phyloP scores from a whole-genome alignment of 2,888 invertebrate genomes.

The Allolobophora icterica region DNA sequence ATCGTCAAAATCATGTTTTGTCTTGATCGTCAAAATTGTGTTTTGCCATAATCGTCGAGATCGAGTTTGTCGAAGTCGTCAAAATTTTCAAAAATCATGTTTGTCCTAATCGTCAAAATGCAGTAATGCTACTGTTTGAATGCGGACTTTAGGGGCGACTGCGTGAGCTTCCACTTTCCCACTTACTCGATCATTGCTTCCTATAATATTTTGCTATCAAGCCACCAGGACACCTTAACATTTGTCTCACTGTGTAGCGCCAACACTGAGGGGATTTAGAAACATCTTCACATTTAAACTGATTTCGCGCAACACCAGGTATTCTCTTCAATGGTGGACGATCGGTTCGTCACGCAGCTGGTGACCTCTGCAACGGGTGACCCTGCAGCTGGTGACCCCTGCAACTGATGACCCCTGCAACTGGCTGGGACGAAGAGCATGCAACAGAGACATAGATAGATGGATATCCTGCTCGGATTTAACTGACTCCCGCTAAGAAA shows the following conservation, averaged over 20 bases:
- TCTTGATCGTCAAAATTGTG: too few relatives aligned
- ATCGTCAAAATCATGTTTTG: too few relatives aligned
- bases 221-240: not conserved
- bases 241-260: not conserved
- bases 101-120: too few relatives aligned
- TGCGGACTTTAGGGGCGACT: not conserved
- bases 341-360: not conserved
- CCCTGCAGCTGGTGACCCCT: too few relatives aligned
- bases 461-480: too few relatives aligned
- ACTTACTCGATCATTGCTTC: not conserved
- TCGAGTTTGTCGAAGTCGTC: too few relatives aligned
- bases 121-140: too few relatives aligned
- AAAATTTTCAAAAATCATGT: too few relatives aligned
- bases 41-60: too few relatives aligned
- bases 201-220: not conserved
- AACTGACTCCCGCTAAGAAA: too few relatives aligned
- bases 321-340: not conserved
- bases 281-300: not conserved
- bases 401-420: not conserved
- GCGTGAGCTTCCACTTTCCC: not conserved
- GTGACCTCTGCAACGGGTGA: too few relatives aligned
- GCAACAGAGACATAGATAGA: too few relatives aligned
- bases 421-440: not conserved
- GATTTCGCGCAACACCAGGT: not conserved
- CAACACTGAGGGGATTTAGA: not conserved